phyloP scores from a whole-genome alignment of 2,113 vertebrate species.

The Bos indicus region DNA sequence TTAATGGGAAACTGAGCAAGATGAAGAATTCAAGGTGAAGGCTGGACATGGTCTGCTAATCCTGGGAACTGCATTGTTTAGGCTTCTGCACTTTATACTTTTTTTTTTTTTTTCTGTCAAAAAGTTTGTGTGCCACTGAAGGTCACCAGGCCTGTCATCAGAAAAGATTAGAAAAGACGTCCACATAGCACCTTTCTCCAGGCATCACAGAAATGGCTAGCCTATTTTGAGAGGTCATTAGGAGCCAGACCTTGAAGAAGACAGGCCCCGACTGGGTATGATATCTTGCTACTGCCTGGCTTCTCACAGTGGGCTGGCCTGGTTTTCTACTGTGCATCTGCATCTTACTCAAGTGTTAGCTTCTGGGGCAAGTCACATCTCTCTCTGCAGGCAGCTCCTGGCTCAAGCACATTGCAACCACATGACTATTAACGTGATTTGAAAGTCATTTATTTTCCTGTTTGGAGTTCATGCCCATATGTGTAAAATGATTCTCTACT shows the following conservation, averaged over 20 bases:
- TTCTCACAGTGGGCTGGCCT: background rate
- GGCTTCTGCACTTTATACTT: conserved; percentile 26
- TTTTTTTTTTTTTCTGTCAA: background rate
- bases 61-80: conserved; percentile 43
- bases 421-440: background rate
- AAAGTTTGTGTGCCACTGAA: conserved; percentile 9
- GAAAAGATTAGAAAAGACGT: conserved; percentile 43
- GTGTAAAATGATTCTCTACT: background rate
- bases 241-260: background rate
- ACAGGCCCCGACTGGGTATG: background rate
- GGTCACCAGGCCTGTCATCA: conserved; percentile 51
- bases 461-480: background rate
- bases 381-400: background rate
- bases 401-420: background rate
- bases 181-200: background rate
- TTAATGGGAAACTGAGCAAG: conserved; percentile 72
- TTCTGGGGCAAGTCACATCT: background rate
- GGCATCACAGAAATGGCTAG: background rate
- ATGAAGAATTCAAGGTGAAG: conserved; percentile 76
- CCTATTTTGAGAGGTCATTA: background rate
- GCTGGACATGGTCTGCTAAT: conserved; percentile 71
- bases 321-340: background rate
- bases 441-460: background rate
- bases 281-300: background rate
- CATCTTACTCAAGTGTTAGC: background rate